Conservation (phyloP, 2,888 invertebrate species). For the Rotaria magnacalcarata region DNA sequence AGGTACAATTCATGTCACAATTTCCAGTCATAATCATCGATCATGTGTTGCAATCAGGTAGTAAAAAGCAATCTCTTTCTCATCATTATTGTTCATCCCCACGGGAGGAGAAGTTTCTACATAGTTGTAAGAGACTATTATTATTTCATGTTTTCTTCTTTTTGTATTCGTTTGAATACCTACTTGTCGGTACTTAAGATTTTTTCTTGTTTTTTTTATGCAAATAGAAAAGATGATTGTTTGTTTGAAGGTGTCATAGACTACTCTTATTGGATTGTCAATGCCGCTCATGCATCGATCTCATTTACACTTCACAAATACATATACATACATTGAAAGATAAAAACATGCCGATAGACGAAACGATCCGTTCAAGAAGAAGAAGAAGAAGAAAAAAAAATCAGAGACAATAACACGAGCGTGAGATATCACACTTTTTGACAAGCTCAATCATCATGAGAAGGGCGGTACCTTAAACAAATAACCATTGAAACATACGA, state of each 20-base stretch:
- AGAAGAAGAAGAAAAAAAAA: neutral
- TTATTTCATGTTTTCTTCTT: neutral
- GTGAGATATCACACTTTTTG: conserved; percentile 20
- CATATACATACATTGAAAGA: neutral
- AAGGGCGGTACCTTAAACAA: conserved; percentile 26
- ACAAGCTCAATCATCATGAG: conserved; percentile 31
- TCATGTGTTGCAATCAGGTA: neutral
- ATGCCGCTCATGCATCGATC: conserved; percentile 29
- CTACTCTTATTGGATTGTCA: conserved; percentile 1
- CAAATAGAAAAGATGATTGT: conserved; percentile 11
- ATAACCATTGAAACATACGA: neutral
- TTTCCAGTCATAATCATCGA: conserved; percentile 18
- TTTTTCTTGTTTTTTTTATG: neutral
- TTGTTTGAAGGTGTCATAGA: conserved; percentile 26
- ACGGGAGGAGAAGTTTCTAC: conserved; percentile 6
- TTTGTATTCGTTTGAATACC: neutral
- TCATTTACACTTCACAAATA: conserved; percentile 29
- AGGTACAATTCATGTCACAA: neutral
- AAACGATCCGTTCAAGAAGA: conserved; percentile 16
- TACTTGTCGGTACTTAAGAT: neutral
- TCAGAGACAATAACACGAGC: conserved; percentile 29
- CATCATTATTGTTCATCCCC: neutral
- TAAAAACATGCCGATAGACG: conserved; percentile 30
- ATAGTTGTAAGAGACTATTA: neutral
- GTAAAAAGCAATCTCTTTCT: neutral